These are phyloP conservation scores for Mystacides longicornis DNA, from an alignment of 2,888 invertebrate species.

Conservation along the genomic window DNA sequence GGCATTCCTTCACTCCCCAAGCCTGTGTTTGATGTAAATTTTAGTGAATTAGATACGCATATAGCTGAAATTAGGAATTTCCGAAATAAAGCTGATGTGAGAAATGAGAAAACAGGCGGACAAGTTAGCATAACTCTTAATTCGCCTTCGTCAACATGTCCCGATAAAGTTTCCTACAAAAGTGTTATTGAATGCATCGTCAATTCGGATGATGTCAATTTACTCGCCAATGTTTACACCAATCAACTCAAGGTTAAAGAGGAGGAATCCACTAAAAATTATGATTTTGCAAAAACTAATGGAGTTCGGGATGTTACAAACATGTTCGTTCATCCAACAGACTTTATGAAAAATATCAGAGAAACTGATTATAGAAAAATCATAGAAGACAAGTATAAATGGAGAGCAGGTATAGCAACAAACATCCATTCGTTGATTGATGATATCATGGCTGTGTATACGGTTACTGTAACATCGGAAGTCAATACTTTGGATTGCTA, in stretches of 20 bases:
- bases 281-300: conserved; percentile 34
- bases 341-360: conserved; percentile 53
- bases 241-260: conserved; percentile 37
- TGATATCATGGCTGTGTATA: conserved; percentile 61
- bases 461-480: conserved; percentile 41
- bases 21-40: conserved; percentile 25
- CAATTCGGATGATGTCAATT: conserved; percentile 53
- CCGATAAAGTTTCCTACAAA: conserved; percentile 34
- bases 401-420: conserved; percentile 61
- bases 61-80: conserved; percentile 22
- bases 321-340: conserved; percentile 42
- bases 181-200: conserved; percentile 60
- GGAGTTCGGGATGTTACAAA: conserved; percentile 34
- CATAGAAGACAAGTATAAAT: conserved; percentile 54
- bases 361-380: conserved; percentile 53
- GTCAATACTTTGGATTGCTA: conserved; percentile 67
- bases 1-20: conserved; percentile 12
- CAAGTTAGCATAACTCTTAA: conserved; percentile 12
- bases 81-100: conserved; percentile 20
- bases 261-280: conserved; percentile 29
- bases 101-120: conserved; percentile 16
- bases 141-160: not conserved
- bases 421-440: conserved; percentile 63
- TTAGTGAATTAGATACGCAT: conserved; percentile 18
- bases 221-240: conserved; percentile 55